Base-by-base conservation (phyloP, 2,113 vertebrate species). In the Alexandromys fortis region DNA sequence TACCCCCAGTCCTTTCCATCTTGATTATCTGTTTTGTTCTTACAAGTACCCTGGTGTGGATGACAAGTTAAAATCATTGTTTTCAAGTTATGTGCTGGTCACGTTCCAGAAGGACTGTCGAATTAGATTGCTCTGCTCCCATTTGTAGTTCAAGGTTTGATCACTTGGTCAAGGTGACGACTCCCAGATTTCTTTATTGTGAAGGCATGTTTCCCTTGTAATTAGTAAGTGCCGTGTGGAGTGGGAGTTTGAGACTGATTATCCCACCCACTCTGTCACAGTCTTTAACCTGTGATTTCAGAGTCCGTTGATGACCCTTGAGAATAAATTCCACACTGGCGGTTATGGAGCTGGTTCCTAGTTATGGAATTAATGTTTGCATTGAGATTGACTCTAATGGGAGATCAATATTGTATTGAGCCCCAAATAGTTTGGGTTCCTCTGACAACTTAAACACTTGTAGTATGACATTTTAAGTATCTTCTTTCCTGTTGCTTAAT, bases 401-500 rank as follows among this genome's bases (percentile, higher is more conserved):
- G 9, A 81, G 8, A 86, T 22, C 67, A 92, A 45, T 92, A 61
- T 79, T 94, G 96, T 87, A 13, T 86, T 91, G 86, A 82, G 86
- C 73, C 6, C 58, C 52, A 77, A 68, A 81, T 63, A 91, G 87
- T 67, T 95, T 14, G 78, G 45, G 35, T 49, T 87, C 63, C 75
- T 90, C 63, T 42, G n/a, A 92, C 24, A 93, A 61, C 49, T 94
- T 87, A 82, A 89, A 85, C 86, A 55, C 55, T 45, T 33, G 47
- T 65, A 58, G 8, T 35, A 33, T 96, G 24, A 38, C 86, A 65
- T 92, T 92, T 95, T 77, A 88, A 92, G 52, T 90, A 30, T 72
- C 95, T 90, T 89, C 86, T 89, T 72, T 77, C 26, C 67, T 97
- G 61, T 98, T 97, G 24, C 82, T 65, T 65, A 55, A 98, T 98